Conservation (phyloP, 2,888 invertebrate species). For the Plusia festucae region DNA sequence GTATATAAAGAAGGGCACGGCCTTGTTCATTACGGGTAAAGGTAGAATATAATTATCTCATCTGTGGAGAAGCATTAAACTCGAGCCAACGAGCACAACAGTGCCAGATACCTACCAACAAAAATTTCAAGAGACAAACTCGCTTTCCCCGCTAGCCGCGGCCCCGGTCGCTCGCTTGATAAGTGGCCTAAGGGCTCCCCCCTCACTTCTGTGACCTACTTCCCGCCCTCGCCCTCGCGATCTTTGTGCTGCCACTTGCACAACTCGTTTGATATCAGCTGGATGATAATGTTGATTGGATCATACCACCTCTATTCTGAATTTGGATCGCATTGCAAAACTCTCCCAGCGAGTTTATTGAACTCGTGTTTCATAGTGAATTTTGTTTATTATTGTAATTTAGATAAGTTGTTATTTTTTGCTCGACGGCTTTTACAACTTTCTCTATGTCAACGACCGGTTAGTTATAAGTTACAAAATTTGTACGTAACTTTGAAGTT, state of each 20-base stretch:
- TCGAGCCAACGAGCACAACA: constrained; percentile 59
- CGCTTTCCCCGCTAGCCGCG: constrained; percentile 81
- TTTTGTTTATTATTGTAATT: constrained; percentile 36
- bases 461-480: constrained; percentile 11
- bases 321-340: constrained; percentile 69
- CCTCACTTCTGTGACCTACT: constrained; percentile 76
- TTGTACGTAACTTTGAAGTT: constrained; percentile 39
- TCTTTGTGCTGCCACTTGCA: constrained; percentile 88
- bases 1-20: constrained; percentile 29
- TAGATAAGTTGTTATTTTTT: constrained; percentile 30
- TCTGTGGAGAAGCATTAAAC: constrained; percentile 49
- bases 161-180: constrained; percentile 79
- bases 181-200: constrained; percentile 88
- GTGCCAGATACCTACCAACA: constrained; percentile 65
- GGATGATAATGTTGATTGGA: constrained; percentile 80
- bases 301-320: constrained; percentile 66
- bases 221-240: constrained; percentile 82
- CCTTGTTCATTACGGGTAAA: constrained; percentile 34
- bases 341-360: constrained; percentile 48
- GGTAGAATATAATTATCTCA: constrained; percentile 56
- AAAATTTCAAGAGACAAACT: constrained; percentile 81
- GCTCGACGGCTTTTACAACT: constrained; percentile 30
- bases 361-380: constrained; percentile 33
- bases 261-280: constrained; percentile 85
- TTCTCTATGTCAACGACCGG: constrained; percentile 35